A percentile compares a stretch with the other conserved stretches of the same genome.
Conservation (phyloP, 2,888 invertebrate species). For the Tortricodes alternella region DNA sequence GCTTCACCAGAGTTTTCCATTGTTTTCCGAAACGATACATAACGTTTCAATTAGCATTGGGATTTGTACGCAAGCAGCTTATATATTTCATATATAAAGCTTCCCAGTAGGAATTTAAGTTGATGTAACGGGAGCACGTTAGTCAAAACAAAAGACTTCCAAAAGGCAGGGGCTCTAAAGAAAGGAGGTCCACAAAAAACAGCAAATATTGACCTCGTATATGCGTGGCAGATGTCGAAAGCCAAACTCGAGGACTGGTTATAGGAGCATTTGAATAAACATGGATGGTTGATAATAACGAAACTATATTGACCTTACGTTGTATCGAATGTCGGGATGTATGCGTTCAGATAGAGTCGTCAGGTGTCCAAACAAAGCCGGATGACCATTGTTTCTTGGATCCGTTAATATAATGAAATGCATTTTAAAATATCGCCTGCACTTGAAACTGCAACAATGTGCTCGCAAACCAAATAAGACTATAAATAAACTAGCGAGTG, state of each 20-base stretch:
- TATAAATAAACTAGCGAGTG: constrained; percentile 34
- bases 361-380: constrained; percentile 63
- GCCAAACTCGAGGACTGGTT: constrained; percentile 67
- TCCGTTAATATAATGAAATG: background rate
- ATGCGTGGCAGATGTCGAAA: constrained; percentile 73
- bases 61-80: constrained; percentile 7
- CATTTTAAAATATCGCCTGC: constrained; percentile 12
- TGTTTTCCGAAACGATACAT: constrained; percentile 53
- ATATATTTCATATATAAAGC: background rate
- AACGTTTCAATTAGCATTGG: constrained; percentile 19
- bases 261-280: constrained; percentile 80
- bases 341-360: constrained; percentile 65
- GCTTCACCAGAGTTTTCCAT: constrained; percentile 59
- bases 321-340: constrained; percentile 68
- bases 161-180: constrained; percentile 38
- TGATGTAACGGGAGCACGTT: background rate
- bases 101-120: background rate
- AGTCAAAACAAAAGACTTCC: constrained; percentile 20
- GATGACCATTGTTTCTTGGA: constrained; percentile 7
- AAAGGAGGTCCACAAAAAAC: constrained; percentile 65
- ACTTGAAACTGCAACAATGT: constrained; percentile 25
- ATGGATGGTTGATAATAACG: constrained; percentile 70
- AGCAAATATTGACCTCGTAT: constrained; percentile 78
- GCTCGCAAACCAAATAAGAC: constrained; percentile 21
- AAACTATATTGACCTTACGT: constrained; percentile 73